Percentiles rank a stretch among this genome's conserved stretches.
Conservation (phyloP, 1,140 invertebrate species). For the Aphaenogaster ashmeadi region DNA sequence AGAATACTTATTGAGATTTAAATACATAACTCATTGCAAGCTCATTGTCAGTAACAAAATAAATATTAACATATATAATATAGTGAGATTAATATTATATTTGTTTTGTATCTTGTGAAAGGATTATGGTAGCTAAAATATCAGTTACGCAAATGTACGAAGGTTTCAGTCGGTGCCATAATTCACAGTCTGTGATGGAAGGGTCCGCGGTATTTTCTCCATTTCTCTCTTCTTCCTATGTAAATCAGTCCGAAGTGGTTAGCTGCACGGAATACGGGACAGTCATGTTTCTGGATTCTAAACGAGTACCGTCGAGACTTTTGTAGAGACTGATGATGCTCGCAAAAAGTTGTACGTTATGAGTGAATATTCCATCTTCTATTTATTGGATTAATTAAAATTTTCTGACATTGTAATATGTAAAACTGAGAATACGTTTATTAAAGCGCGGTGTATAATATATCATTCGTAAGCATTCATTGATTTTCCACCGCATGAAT, state of each 20-base stretch:
- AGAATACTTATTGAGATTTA: background rate
- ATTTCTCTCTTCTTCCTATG: slow-evolving; percentile 50
- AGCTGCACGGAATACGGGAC: slow-evolving; percentile 9
- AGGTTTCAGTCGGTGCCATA: slow-evolving; percentile 21
- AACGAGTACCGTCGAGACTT: slow-evolving; percentile 22
- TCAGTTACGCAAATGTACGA: background rate
- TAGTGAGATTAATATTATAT: slow-evolving; percentile 30
- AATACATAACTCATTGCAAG: no score
- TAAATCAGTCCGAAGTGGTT: slow-evolving; percentile 51
- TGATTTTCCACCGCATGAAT: slow-evolving; percentile 17
- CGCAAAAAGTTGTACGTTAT: slow-evolving; percentile 40
- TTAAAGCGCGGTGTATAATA: slow-evolving; percentile 10
- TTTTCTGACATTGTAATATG: background rate
- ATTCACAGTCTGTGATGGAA: slow-evolving; percentile 34
- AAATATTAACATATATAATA: no score
- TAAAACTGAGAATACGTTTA: slow-evolving; percentile 19
- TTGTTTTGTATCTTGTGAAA: slow-evolving; percentile 9
- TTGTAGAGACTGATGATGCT: slow-evolving; percentile 19
- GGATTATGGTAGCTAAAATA: slow-evolving; percentile 27
- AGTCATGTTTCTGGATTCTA: slow-evolving; percentile 42
- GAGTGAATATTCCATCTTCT: background rate
- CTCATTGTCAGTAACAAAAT: no score
- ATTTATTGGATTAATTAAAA: slow-evolving; percentile 43
- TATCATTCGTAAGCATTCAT: background rate
- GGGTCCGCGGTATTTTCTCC: slow-evolving; percentile 10